Percentiles rank a stretch among this genome's conserved stretches.
Evolutionary conservation across 2,797 vertebrate genomes (phyloP).

Genomic region (Lophius americanus): DNA sequence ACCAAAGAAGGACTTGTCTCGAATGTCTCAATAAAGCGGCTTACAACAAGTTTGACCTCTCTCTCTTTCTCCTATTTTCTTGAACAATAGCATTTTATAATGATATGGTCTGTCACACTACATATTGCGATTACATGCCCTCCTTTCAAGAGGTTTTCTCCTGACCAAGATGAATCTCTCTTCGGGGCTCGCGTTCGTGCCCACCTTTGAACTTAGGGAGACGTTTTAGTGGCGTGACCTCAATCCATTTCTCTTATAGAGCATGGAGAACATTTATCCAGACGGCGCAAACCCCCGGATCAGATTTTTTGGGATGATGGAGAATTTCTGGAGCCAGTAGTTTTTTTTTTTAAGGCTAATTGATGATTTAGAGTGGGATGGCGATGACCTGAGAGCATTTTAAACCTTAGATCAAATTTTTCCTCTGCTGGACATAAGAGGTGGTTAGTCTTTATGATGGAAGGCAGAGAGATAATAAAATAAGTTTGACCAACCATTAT

Average conservation of each 20-base stretch:
- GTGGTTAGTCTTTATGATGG: slow-evolving; percentile 27
- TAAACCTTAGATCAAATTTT: slow-evolving; percentile 42
- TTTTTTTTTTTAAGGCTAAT: slow-evolving; percentile 48
- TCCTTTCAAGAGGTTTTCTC: slow-evolving; percentile 71
- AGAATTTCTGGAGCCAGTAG: slow-evolving; percentile 56
- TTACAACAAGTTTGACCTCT: slow-evolving; percentile 70
- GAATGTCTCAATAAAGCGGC: slow-evolving; percentile 64
- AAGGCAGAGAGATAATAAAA: slow-evolving; percentile 32
- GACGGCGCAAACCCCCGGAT: slow-evolving; percentile 70
- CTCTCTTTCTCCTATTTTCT: slow-evolving; percentile 59
- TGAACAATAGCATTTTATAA: slow-evolving; percentile 78
- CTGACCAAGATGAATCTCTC: slow-evolving; percentile 80
- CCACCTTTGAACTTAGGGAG: slow-evolving; percentile 80
- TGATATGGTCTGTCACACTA: slow-evolving; percentile 74
- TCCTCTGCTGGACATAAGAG: slow-evolving; percentile 31
- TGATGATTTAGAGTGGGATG: slow-evolving; percentile 23
- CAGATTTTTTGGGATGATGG: slow-evolving; percentile 56
- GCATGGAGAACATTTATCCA: slow-evolving; percentile 67
- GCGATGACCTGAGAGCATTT: slow-evolving; percentile 28
- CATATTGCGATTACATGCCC: slow-evolving; percentile 77
- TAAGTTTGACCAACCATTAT: slow-evolving; percentile 16
- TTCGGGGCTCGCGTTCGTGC: slow-evolving; percentile 53
- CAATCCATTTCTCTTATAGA: slow-evolving; percentile 58
- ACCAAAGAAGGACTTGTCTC: slow-evolving; percentile 50
- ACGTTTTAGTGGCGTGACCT: slow-evolving; percentile 78